These are phyloP conservation scores for Drosophila sordidula DNA, from an alignment of 2,888 invertebrate genomes.

Conservation along the genomic window DNA sequence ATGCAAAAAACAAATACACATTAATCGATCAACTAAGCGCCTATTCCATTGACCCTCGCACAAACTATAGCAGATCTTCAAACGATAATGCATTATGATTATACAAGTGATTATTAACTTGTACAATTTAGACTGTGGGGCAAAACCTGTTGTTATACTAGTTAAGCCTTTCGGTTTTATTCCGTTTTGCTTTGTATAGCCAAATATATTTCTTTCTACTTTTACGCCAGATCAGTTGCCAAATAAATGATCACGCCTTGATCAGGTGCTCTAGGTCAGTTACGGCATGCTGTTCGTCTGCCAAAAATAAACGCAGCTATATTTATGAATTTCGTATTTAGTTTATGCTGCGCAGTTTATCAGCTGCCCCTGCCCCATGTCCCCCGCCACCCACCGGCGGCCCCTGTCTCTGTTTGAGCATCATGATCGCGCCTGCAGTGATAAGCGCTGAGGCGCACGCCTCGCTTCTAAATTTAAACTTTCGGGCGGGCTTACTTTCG, in stretches of 20 bases:
- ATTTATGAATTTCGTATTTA: slow-evolving; percentile 59
- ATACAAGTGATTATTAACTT: not conserved
- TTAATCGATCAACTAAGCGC: slow-evolving; percentile 36
- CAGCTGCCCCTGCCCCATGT: slow-evolving; percentile 19
- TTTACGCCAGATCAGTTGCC: slow-evolving; percentile 29
- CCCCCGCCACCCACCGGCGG: not conserved
- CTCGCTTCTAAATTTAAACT: slow-evolving; percentile 62
- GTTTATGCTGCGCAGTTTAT: slow-evolving; percentile 78
- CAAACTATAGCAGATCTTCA: slow-evolving; percentile 26
- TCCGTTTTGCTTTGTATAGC: slow-evolving; percentile 3
- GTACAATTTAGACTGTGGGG: not conserved
- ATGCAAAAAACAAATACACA: slow-evolving; percentile 17
- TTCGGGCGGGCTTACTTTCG: slow-evolving; percentile 26
- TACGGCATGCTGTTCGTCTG: slow-evolving; percentile 53
- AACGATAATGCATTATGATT: slow-evolving; percentile 7
- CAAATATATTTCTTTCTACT: slow-evolving; percentile 3
- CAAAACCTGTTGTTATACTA: not conserved
- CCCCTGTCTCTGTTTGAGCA: slow-evolving; percentile 16
- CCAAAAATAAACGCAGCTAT: slow-evolving; percentile 67
- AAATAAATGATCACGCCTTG: slow-evolving; percentile 75
- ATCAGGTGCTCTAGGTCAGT: slow-evolving; percentile 83
- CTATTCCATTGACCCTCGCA: slow-evolving; percentile 55
- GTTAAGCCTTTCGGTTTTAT: not conserved
- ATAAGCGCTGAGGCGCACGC: slow-evolving; percentile 63
- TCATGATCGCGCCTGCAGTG: slow-evolving; percentile 41